Conservation (phyloP, 2,797 vertebrate genomes). For the Leptodactylus fallax region DNA sequence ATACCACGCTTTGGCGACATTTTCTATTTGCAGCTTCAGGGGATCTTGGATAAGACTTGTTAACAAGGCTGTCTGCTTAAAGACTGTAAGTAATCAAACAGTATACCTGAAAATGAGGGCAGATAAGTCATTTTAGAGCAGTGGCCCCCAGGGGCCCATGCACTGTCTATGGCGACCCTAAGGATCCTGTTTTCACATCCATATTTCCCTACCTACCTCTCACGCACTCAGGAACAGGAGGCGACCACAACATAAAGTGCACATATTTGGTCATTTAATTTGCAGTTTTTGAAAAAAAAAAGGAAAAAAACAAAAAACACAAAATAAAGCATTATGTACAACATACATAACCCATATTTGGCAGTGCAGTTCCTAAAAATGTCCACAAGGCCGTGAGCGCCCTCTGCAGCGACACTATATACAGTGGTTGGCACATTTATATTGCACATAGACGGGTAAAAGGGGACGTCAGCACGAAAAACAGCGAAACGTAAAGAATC, state of each 20-base stretch:
- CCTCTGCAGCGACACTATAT: constrained; percentile 24
- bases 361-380: constrained; percentile 62
- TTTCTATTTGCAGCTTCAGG: no score
- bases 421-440: constrained; percentile 56
- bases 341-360: constrained; percentile 51
- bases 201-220: no score
- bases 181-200: not conserved
- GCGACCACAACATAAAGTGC: constrained; percentile 47
- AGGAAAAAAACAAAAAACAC: constrained; percentile 26
- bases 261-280: constrained; percentile 61
- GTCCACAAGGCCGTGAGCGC: constrained; percentile 26
- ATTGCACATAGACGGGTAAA: constrained; percentile 38
- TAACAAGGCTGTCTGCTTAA: no score
- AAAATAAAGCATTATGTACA: constrained; percentile 57
- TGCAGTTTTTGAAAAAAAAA: constrained; percentile 53
- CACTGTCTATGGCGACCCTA: not conserved
- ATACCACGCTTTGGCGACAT: no score
- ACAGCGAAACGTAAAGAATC: constrained; percentile 11
- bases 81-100: no score
- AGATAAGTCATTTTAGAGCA: not conserved
- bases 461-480: not conserved
- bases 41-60: no score
- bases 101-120: no score
- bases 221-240: not conserved
- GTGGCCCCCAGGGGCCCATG: no score